Base-by-base conservation (phyloP, 1,140 invertebrate species). In the Drosophila yakuba region DNA sequence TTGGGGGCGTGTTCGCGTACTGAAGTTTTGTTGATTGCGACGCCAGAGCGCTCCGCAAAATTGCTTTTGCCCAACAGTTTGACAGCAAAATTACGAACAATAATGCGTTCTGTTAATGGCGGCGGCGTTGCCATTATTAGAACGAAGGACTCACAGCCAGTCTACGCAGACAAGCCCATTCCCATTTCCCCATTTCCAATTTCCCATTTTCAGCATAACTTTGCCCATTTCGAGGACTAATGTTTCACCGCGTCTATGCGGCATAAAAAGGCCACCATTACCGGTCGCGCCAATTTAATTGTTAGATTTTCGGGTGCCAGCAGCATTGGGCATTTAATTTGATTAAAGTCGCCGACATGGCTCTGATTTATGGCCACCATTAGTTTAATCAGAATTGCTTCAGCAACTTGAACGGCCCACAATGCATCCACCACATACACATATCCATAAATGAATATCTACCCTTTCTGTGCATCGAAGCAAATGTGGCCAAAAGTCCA, bases 21-120 rank as follows among this genome's bases (percentile, higher is more conserved):
- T 64, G 43, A 44, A 79, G 76, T 75, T 82, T 64, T 45, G 41
- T 56, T 83, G 80, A 83, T 82, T 82, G 56, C 55, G 56, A 44
- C 45, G 45, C 47, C 44, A 66, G 71, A 39, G 38, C 68, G 74
- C 60, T 56, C 45, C 36, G 45, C 48, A 52, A 41, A 59, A 72
- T 73, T 72, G 62, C 57, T 56, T 75, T 57, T 44, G 25, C 25
- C 44, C 17, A 44, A 52, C 43, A 64, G 43, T 66, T 74, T 60
- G 61, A 51, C 55, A 75, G 58, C 25, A 55, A 61, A 74, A 81
- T 80, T 78, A 68, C 81, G 48, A 80, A 74, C 82, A 86, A 86
- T 75, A 85, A 86, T 85, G 82, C 64, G 78, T 74, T 78, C 45
- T 57, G 74, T 81, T 86, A 86, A 86, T 81, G 82, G 82, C 61